A percentile compares a stretch with the other conserved stretches of the same genome.
Conservation (phyloP, 2,113 vertebrate genomes). For the Trogon surrucura region DNA sequence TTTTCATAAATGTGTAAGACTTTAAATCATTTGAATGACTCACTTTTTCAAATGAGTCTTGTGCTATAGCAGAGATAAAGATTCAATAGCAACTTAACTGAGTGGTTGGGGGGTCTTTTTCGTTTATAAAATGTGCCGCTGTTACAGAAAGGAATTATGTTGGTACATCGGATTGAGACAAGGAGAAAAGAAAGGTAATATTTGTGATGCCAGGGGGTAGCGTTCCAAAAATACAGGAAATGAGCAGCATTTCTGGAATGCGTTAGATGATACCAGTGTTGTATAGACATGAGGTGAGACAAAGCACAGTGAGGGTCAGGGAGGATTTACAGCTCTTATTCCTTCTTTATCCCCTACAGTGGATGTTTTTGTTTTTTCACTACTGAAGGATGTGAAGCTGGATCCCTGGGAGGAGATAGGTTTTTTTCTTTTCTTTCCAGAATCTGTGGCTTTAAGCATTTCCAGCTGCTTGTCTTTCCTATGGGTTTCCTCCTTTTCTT, state of each 20-base stretch:
- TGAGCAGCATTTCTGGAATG: not conserved
- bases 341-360: not conserved
- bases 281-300: not conserved
- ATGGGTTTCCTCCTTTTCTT: not conserved
- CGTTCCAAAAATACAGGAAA: not conserved
- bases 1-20: not conserved
- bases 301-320: not conserved
- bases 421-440: not conserved
- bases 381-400: not conserved
- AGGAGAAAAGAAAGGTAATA: not conserved
- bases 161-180: not conserved
- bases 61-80: not conserved
- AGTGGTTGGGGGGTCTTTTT: not conserved
- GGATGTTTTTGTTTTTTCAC: not conserved
- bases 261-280: not conserved
- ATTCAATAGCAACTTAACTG: not conserved
- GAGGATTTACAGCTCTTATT: not conserved
- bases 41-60: not conserved
- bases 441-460: not conserved
- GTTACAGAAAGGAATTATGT: not conserved
- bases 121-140: not conserved
- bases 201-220: not conserved
- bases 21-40: conserved; percentile 30
- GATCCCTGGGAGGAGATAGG: not conserved
- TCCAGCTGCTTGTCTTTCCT: not conserved